Percentiles rank a stretch among this genome's conserved stretches.
These are phyloP conservation scores for Polypedilum vanderplanki DNA, from an alignment of 1,140 invertebrate species.

Conservation along the genomic window DNA sequence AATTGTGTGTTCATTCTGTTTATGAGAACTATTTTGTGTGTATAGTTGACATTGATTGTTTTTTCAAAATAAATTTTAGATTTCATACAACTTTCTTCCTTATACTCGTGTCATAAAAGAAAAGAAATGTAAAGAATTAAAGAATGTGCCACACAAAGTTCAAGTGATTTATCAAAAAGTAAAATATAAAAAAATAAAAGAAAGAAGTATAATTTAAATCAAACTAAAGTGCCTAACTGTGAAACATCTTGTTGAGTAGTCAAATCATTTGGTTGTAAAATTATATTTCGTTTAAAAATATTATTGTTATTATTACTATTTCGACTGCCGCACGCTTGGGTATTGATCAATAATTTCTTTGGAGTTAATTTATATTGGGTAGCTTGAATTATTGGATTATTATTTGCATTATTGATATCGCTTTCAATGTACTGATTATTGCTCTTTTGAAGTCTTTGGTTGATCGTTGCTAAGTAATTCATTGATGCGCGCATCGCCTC, in stretches of 20 bases:
- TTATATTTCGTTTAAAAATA: conserved; percentile 2
- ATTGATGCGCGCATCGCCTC: conserved; percentile 20
- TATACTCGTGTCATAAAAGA: neutral
- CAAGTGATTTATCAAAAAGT: no score
- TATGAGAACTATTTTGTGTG: neutral
- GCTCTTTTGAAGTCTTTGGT: conserved; percentile 28
- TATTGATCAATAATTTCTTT: conserved; percentile 25
- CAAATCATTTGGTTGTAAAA: conserved; percentile 24
- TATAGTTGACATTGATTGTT: no score
- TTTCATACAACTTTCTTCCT: neutral
- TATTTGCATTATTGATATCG: conserved; percentile 16
- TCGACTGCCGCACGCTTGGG: conserved; percentile 4
- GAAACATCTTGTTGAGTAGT: conserved; percentile 17
- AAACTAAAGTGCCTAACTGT: conserved; percentile 24
- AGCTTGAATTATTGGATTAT: conserved; percentile 25
- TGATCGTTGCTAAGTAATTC: conserved; percentile 25
- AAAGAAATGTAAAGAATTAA: neutral
- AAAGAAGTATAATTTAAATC: neutral
- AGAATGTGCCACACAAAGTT: neutral
- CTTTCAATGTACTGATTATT: conserved; percentile 20
- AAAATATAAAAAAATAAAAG: neutral
- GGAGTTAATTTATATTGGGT: conserved; percentile 25
- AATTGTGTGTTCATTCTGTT: neutral
- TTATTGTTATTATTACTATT: conserved; percentile 23
- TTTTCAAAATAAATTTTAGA: no score